Base-by-base conservation (phyloP, 2,888 invertebrate species). In the Papilio protenor region DNA sequence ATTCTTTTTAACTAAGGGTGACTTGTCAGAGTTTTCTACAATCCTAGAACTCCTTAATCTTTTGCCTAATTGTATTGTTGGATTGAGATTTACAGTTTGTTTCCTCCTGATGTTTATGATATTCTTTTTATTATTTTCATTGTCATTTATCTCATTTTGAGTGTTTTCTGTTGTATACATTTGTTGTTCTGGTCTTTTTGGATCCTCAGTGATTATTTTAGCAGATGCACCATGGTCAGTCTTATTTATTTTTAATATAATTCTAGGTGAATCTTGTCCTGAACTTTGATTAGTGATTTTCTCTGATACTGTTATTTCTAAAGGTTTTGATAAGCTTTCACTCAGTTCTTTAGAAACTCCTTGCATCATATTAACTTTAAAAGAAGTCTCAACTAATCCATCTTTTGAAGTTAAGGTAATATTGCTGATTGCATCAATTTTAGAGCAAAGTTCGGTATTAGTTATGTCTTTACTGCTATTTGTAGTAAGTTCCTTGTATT, bases 211-310 rank as follows among this genome's bases (percentile, higher is more conserved):
- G 77, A 95, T 90, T 80, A 94, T 92, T 90, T 95, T 92, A 64
- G 95, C 91, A 81, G 94, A 93, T 82, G 95, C 81, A 80, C 95
- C 95, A 86, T 94, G 93, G 83, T 95, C 95, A 84, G 95, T 95
- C 91, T 96, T 96, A 87, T 96, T 96, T 83, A 96, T 96, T 90
- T 96, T 96, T 84, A 96, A 90, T 82, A 96, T 96, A 82, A 96
- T 96, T 84, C 96, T 87, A 77, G 95, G 95, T 47, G 95, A 95
- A 85, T 95, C 95, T 88, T 94, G 94, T 69, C 93, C 94, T 75
- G 93, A 91, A 80, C 91, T 91, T 84, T 90, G 91, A 87, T 87
- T 90, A 33, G 88, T 83, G 59, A 88, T 79, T 84, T 92, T 93
- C 77, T 94, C 93, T 80, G 92, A 87, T 79, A 94, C 90, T 79